Evolutionary conservation across 1,140 invertebrate genomes (phyloP), one percentile per base, ranked within the genome.

Genomic region (Drosophila pseudoobscura): DNA sequence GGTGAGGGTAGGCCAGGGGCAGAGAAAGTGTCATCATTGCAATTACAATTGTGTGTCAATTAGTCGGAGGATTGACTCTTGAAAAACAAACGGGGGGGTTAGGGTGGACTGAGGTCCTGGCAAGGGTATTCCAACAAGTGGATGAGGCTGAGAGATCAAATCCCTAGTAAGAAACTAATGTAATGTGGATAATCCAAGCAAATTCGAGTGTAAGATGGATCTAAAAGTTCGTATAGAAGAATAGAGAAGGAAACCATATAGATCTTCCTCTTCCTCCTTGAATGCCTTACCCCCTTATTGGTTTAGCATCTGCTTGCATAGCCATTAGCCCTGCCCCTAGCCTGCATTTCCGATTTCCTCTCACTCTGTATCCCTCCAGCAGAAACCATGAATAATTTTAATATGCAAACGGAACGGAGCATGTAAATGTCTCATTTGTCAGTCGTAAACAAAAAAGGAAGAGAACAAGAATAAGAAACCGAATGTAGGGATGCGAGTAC

Each of bases 361-460:
- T 52, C n/a, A 46, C 22, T 20, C 20, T 20, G 20, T 1, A 2
- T 20, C 20, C 20, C 2, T 2, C 47, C 41, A 24, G 15, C 2
- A 50, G 39, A 29, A 39, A 41, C 70, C 65, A 82, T 88, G 74
- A 82, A 88, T 88, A 87, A 88, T 82, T 84, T 77, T 41, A 57
- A 57, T 68, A 58, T 59, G 60, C 55, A 57, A 35, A 60, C 26
- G 22, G 35, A 47, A 46, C 29, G 47, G 9, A 35, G 82, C 74
- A 87, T 82, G 78, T 88, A 83, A 88, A 72, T 88, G 83, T 68
- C 62, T 55, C 82, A 87, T 87, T 88, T 88, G 75, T 88, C 78
- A 87, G 51, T 51, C 58, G 61, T 80, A 78, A 78, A 75, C 78
- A 75, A 75, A 70, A 58, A 45, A 46, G n/a, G 8, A 15, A 53